Evolutionary conservation across 1,140 invertebrate genomes (phyloP).

Genomic region (Dendrolimus punctatus): DNA sequence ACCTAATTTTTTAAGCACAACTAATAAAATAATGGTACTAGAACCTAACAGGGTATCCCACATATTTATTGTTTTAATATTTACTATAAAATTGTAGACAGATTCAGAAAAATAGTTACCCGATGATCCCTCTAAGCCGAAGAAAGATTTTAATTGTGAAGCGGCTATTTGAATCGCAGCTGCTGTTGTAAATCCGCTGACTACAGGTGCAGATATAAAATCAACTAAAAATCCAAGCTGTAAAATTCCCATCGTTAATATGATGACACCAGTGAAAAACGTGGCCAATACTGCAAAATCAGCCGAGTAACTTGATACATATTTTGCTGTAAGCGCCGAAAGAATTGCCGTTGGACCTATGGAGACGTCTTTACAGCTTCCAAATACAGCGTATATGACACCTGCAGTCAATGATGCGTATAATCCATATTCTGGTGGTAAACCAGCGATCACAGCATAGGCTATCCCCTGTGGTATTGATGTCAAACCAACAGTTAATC

Average conservation of each 20-base stretch:
- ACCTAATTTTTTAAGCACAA: constrained; percentile 72
- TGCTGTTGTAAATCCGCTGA: constrained; percentile 91
- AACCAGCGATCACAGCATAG: constrained; percentile 84
- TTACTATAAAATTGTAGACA: constrained; percentile 44
- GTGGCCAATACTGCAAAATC: constrained; percentile 86
- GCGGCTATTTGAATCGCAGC: constrained; percentile 91
- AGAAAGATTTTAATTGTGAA: constrained; percentile 84
- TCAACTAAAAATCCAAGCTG: constrained; percentile 91
- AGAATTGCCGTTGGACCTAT: constrained; percentile 88
- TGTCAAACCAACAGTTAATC: constrained; percentile 87
- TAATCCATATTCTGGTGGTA: constrained; percentile 81
- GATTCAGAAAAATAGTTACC: constrained; percentile 41
- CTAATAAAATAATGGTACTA: constrained; percentile 72
- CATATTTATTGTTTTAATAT: constrained; percentile 59
- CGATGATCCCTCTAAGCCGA: constrained; percentile 67
- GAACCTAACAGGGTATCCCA: constrained; percentile 74
- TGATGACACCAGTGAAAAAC: constrained; percentile 84
- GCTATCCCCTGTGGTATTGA: constrained; percentile 91
- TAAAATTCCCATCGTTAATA: constrained; percentile 83
- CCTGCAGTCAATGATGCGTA: constrained; percentile 91
- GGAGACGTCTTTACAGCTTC: constrained; percentile 90
- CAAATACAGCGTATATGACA: constrained; percentile 90
- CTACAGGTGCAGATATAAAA: constrained; percentile 92
- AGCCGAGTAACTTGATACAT: constrained; percentile 75
- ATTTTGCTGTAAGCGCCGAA: constrained; percentile 81